phyloP scores from a whole-genome alignment of 2,797 vertebrate species.

The Lepilemur septentrionalis region DNA sequence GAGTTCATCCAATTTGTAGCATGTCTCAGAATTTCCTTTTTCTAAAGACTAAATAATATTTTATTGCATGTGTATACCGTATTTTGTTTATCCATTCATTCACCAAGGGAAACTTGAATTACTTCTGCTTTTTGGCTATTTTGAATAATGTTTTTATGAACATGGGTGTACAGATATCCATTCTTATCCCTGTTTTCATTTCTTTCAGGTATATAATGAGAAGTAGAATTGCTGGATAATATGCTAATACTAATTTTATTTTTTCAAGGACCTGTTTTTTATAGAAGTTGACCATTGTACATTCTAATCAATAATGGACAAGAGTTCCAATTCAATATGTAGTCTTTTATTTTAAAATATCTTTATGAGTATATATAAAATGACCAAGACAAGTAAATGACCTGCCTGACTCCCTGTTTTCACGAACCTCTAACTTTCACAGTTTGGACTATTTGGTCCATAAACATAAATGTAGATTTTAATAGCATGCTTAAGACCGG shows the following conservation, averaged over 20 bases:
- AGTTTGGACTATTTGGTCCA: neutral
- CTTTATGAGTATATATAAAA: neutral
- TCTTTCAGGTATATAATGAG: neutral
- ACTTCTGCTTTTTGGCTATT: neutral
- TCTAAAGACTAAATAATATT: neutral
- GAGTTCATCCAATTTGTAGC: neutral
- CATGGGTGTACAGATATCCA: neutral
- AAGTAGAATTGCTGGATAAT: neutral
- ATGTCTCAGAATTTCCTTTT: neutral
- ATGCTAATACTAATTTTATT: neutral
- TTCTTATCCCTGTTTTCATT: neutral
- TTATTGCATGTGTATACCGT: neutral
- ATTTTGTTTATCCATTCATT: neutral
- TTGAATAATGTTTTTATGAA: neutral
- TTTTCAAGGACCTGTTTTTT: neutral
- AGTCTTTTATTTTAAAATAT: neutral
- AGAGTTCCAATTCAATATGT: neutral
- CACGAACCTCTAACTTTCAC: neutral
- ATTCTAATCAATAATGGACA: neutral
- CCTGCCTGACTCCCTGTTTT: neutral
- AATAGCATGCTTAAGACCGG: neutral
- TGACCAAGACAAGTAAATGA: neutral
- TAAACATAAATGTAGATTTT: neutral
- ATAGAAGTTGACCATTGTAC: neutral
- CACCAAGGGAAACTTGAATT: neutral